Base-by-base conservation (phyloP, 2,113 vertebrate genomes). In the Petroica traversi region DNA sequence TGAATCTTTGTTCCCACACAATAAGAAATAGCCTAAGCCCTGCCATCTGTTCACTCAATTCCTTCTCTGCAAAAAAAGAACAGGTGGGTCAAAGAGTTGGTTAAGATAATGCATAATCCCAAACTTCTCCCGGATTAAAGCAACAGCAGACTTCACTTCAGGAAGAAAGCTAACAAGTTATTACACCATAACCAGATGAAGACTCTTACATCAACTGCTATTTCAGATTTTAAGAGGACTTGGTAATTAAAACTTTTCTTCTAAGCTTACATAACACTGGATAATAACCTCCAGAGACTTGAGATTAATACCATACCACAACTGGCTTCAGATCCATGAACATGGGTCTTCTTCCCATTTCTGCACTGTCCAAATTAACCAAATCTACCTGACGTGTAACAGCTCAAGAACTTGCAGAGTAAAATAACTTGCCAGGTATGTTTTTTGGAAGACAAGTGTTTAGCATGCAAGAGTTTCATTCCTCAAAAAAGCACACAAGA, bases 271-370 rank as follows among this genome's bases (percentile, higher is more conserved):
- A 0, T 9, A 72, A 52, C 16, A 57, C 26, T 49, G 34, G 8
- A 20, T 11, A 77, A n/a, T 20, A 45, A 34, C 7, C 26, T 41
- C 28, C 54, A 79, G 36, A 52, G 7, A 72, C 9, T 11, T 11
- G 34, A 29, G 14, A 69, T 18, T 36, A 45, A 45, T 8, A 52
- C 20, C 23, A 18, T 23, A 81, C 12, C 29, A 75, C 17, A 15
- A n/a, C 7, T 49, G 34, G 14, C 51, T 75, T 75, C 45, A 64
- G 8, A 74, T 25, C 36, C 36, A 14, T 4, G 4, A 33, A 29
- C 0, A 0, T 0, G 9, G 43, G n/a, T 62, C 48, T 88, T 59
- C 45, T 19, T 8, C 19, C 34, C 36, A 5, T 4, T 46, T 69
- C 72, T 55, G 33, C 9, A 36, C 28, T 29, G 8, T 52, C 38